phyloP scores from a whole-genome alignment of 2,888 invertebrate species.

The Scrobipalpa costella region DNA sequence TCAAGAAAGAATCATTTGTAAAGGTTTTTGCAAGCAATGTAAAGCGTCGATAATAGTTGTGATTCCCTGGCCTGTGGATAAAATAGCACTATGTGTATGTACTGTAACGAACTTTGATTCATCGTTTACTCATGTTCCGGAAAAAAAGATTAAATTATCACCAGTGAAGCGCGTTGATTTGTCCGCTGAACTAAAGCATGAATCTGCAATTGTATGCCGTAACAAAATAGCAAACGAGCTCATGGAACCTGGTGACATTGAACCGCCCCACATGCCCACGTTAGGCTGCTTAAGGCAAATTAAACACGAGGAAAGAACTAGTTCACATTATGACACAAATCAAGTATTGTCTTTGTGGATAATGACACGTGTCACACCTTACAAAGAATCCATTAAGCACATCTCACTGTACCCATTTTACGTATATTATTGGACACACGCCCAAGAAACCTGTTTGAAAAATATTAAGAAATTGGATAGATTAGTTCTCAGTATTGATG shows the following conservation, averaged over 20 bases:
- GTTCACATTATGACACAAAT: slow-evolving; percentile 3
- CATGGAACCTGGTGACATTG: not conserved
- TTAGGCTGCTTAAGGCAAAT: not conserved
- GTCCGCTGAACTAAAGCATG: not conserved
- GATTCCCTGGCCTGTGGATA: not conserved
- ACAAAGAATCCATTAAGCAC: not conserved
- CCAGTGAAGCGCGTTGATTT: not conserved
- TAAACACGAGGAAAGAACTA: not conserved
- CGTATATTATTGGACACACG: not conserved
- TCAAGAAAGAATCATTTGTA: not conserved
- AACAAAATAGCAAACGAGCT: not conserved
- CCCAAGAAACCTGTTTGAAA: not conserved
- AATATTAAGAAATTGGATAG: not conserved
- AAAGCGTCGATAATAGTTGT: not conserved
- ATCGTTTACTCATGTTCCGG: not conserved
- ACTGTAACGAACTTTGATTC: not conserved
- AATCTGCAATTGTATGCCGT: not conserved
- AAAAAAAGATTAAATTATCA: not conserved
- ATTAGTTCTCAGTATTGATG: not conserved
- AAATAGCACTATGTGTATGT: not conserved
- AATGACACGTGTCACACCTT: not conserved
- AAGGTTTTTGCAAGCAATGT: not conserved
- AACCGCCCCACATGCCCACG: not conserved
- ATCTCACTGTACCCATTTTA: slow-evolving; percentile 1
- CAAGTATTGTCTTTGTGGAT: not conserved